Conservation (phyloP, 2,888 invertebrate genomes). For the Rhopalosiphum nymphaeae region DNA sequence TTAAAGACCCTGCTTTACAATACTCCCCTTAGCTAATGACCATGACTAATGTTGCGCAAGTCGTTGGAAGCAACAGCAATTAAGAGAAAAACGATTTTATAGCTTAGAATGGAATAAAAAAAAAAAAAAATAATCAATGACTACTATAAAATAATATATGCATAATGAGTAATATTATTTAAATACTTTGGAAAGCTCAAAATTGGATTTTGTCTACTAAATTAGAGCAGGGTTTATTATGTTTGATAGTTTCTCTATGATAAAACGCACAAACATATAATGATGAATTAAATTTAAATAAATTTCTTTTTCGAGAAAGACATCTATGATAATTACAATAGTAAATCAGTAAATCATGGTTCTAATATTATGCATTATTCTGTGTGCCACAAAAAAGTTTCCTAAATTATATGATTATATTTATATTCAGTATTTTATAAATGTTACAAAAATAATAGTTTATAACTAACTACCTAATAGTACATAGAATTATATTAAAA, state of each 20-base stretch:
- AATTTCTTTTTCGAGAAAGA: background rate
- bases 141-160: background rate
- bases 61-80: background rate
- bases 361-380: background rate
- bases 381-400: background rate
- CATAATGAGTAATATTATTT: background rate
- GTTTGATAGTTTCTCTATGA: background rate
- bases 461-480: background rate
- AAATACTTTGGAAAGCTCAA: background rate
- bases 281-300: background rate
- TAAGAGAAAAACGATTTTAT: background rate
- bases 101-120: background rate
- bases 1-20: constrained; percentile 13
- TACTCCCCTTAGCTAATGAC: constrained; percentile 11
- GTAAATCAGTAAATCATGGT: background rate
- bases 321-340: background rate
- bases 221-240: background rate
- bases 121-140: background rate
- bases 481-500: background rate
- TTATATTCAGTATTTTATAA: background rate
- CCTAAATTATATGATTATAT: background rate
- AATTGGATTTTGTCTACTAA: background rate
- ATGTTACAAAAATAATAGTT: background rate
- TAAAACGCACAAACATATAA: background rate
- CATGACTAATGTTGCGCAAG: background rate